These are phyloP conservation scores for Xanthorhoe spadicearia DNA, from an alignment of 2,888 invertebrate species.

Conservation along the genomic window DNA sequence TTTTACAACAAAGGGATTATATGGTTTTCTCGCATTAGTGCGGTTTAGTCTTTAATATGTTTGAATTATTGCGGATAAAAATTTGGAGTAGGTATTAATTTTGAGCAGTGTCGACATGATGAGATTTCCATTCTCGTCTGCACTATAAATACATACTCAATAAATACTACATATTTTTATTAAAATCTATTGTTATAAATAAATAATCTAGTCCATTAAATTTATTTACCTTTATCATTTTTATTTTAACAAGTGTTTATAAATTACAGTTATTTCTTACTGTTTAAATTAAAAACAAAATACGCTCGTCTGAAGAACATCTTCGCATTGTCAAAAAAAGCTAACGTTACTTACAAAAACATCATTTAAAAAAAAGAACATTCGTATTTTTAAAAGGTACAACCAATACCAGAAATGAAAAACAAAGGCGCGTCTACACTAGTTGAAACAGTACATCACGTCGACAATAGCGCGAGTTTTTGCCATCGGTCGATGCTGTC, in stretches of 20 bases:
- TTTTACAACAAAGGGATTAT: conserved; percentile 60
- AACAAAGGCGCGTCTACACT: conserved; percentile 57
- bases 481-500: conserved; percentile 57
- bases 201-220: too few relatives aligned
- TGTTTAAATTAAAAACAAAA: too few relatives aligned
- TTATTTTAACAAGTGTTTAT: too few relatives aligned
- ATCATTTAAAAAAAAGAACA: not conserved
- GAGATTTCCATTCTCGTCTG: too few relatives aligned
- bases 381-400: conserved; percentile 13
- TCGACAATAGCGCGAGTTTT: conserved; percentile 71
- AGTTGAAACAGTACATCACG: conserved; percentile 56
- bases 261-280: too few relatives aligned
- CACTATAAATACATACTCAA: too few relatives aligned
- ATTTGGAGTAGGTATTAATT: not conserved
- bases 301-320: too few relatives aligned
- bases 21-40: conserved; percentile 34
- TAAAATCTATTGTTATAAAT: too few relatives aligned
- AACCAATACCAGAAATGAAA: conserved; percentile 39
- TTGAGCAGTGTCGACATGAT: too few relatives aligned
- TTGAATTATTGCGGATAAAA: conserved; percentile 1
- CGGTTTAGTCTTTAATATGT: conserved; percentile 18
- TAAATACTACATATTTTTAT: too few relatives aligned
- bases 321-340: not conserved
- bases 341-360: not conserved
- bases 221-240: too few relatives aligned